Conservation (phyloP, 2,113 vertebrate species). For the Dascyllus trimaculatus region DNA sequence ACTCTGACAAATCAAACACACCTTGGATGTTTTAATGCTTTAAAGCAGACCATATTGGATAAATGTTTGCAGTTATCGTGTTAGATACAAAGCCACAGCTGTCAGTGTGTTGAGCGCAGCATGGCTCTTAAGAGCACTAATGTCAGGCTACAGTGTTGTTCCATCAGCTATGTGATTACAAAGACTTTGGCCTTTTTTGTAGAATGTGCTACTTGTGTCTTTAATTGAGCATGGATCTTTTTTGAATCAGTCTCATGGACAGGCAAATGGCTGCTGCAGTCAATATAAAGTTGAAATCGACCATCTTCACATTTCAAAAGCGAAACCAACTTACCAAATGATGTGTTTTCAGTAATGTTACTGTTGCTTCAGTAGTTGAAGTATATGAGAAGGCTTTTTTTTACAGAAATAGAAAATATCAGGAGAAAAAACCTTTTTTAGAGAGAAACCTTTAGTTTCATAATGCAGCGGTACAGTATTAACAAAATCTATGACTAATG, state of each 20-base stretch:
- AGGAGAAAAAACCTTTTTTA: slow-evolving; percentile 4
- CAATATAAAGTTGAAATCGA: not conserved
- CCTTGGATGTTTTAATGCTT: not conserved
- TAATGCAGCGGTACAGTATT: no score
- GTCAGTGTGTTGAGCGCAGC: not conserved
- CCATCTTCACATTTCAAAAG: not conserved
- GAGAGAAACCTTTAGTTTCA: no score
- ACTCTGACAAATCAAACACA: no score
- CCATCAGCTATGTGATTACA: not conserved
- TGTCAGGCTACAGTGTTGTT: not conserved
- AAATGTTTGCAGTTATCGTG: not conserved
- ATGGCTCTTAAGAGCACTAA: not conserved
- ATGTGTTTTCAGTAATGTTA: not conserved
- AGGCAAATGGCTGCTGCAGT: not conserved
- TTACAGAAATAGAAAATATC: slow-evolving; percentile 13
- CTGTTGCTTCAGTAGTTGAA: not conserved
- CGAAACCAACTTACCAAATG: no score
- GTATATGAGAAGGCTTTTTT: not conserved
- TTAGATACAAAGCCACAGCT: not conserved
- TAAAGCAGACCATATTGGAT: not conserved
- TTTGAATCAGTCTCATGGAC: not conserved
- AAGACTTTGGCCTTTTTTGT: not conserved
- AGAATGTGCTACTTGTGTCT: not conserved
- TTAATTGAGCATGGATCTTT: not conserved
- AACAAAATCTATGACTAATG: not conserved